These are phyloP conservation scores for Rhadinocentrus ornatus DNA, from an alignment of 2,797 vertebrate genomes.

Conservation along the genomic window DNA sequence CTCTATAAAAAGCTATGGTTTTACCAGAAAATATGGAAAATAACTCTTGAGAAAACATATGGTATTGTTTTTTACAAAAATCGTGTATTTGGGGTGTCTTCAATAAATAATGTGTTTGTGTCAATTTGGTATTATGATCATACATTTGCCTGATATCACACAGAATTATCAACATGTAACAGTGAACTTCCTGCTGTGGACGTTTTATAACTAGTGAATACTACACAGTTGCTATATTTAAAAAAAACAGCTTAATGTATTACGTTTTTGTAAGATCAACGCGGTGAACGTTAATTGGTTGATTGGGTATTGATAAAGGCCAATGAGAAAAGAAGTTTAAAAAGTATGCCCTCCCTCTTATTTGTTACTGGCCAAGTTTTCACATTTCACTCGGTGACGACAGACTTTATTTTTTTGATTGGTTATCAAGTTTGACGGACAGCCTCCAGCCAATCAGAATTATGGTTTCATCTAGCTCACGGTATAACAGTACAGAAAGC, in stretches of 20 bases:
- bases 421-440: slow-evolving; percentile 34
- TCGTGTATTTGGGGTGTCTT: neutral
- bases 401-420: slow-evolving; percentile 31
- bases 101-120: neutral
- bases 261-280: slow-evolving; percentile 42
- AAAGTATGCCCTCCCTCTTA: slow-evolving; percentile 8
- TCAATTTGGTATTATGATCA: neutral
- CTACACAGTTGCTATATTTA: slow-evolving; percentile 2
- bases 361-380: slow-evolving; percentile 45
- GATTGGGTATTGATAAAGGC: slow-evolving; percentile 26
- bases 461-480: slow-evolving; percentile 27
- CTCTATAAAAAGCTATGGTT: neutral
- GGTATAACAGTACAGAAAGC: slow-evolving; percentile 70
- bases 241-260: slow-evolving; percentile 18
- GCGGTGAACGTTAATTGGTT: slow-evolving; percentile 73
- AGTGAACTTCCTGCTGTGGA: neutral
- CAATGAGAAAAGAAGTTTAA: slow-evolving; percentile 46
- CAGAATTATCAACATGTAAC: neutral
- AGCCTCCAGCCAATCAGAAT: slow-evolving; percentile 62
- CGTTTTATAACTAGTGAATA: neutral
- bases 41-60: neutral
- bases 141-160: neutral
- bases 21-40: neutral
- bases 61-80: neutral
- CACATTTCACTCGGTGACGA: slow-evolving; percentile 23